phyloP scores from a whole-genome alignment of 2,797 vertebrate species.

The Octomys mimax region DNA sequence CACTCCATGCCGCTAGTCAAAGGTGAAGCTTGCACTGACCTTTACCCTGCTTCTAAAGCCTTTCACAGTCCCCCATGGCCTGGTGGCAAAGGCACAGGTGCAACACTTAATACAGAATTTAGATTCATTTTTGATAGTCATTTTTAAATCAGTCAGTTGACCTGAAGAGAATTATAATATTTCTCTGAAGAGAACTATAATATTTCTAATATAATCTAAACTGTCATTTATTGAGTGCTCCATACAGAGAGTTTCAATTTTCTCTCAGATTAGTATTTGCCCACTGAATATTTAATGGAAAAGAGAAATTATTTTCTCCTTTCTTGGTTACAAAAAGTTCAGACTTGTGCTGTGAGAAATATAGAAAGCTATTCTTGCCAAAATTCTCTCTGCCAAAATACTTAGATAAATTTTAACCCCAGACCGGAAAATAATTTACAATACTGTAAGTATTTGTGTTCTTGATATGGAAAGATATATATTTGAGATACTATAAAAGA shows the following conservation, averaged over 20 bases:
- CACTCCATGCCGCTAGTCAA: background rate
- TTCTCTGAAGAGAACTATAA: constrained; percentile 71
- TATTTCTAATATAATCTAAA: constrained; percentile 76
- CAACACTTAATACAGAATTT: background rate
- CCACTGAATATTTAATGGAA: constrained; percentile 75
- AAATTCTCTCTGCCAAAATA: constrained; percentile 49
- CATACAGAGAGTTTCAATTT: constrained; percentile 78
- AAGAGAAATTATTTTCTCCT: constrained; percentile 75
- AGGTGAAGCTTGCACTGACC: background rate
- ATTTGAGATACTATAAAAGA: background rate
- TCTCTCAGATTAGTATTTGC: constrained; percentile 77
- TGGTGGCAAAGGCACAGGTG: background rate
- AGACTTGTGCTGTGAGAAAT: constrained; percentile 58
- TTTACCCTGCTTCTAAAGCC: background rate
- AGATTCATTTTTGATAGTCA: constrained; percentile 64
- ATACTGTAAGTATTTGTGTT: background rate
- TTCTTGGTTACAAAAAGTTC: constrained; percentile 71
- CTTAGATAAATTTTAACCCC: constrained; percentile 40
- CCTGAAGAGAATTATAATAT: constrained; percentile 69
- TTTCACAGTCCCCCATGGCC: background rate
- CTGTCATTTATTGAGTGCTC: constrained; percentile 61
- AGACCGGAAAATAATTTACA: constrained; percentile 35
- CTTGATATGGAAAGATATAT: background rate
- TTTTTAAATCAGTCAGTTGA: constrained; percentile 61
- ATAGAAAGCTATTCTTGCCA: constrained; percentile 61